Base-by-base conservation (phyloP, 2,797 vertebrate genomes). In the Malacoraja senta region DNA sequence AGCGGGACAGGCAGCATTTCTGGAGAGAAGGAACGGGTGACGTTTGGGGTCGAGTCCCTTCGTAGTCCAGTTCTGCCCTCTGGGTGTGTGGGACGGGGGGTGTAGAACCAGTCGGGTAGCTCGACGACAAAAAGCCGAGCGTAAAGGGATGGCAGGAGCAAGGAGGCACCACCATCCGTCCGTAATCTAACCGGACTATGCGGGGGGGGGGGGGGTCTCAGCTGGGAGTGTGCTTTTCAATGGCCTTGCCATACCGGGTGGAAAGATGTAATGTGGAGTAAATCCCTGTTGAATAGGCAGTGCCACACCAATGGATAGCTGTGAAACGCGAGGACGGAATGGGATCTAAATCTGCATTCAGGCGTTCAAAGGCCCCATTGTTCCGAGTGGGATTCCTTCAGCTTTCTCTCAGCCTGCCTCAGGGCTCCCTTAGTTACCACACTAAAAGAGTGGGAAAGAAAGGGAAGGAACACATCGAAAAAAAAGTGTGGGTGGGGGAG, bases 331-430 rank as follows among this genome's bases (percentile, higher is more conserved):
- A 15, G 38, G 32, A 44, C 10, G 13, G 71, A 92, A 74, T 38
- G 90, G 71, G 15, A 76, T 74, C 71, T 32, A 92, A n/a, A 74
- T 76, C 71, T 76, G 26, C 90, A 74, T 76, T 92, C 38, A 76
- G 90, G 15, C 90, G 17, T 6, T 92, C 24, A 92, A 76, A 92
- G 71, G 68, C 90, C 2, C 38, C 90, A 92, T 92, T 92, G 90
- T 92, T 91, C 38, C 15, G 71, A 2, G 38, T 53, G 90, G 71
- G 90, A 92, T 72, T 58, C 71, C 90, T 53, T 17, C 90, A 58
- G 44, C 24, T 76, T 92, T 74, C 63, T 91, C 35, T 71, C 21
- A 65, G 88, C 4, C 68, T 8, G 32, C 71, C 72, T 92, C 71
- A 10, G 90, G 71, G 90, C 21, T 53, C 2, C 35, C 68, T 15